Conservation (phyloP, 2,888 invertebrate genomes). For the Pristionchus maxplancki region DNA sequence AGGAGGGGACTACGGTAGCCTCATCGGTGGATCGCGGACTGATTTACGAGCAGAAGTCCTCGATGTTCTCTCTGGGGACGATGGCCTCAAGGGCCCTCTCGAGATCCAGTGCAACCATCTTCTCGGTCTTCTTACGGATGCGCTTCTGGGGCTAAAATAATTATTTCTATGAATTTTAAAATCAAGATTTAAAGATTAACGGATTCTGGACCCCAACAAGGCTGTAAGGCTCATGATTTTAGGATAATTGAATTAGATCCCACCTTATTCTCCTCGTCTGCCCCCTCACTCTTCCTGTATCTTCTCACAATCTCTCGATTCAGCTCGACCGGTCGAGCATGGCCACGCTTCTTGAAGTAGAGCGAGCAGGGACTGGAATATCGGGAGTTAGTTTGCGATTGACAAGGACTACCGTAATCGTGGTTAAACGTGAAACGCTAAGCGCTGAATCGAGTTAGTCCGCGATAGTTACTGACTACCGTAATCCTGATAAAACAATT, state of each 20-base stretch:
- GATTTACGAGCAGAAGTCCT: not conserved
- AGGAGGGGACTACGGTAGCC: not conserved
- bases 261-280: too few relatives aligned
- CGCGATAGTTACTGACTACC: too few relatives aligned
- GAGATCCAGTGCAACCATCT: not conserved
- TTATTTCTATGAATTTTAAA: constrained; percentile 93
- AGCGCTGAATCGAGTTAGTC: too few relatives aligned
- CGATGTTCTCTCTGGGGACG: not conserved
- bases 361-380: not conserved
- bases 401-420: not conserved
- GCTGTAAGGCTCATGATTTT: too few relatives aligned
- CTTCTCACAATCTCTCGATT: not conserved
- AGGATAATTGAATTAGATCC: too few relatives aligned
- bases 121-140: not conserved
- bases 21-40: not conserved
- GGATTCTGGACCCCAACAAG: constrained; percentile 68
- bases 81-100: not conserved
- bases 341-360: not conserved
- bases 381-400: not conserved
- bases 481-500: too few relatives aligned
- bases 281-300: not conserved
- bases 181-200: constrained; percentile 67
- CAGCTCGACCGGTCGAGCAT: not conserved
- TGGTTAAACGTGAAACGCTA: too few relatives aligned
- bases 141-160: constrained; percentile 89